These are phyloP conservation scores for Sebastolobus alascanus DNA, from an alignment of 2,797 vertebrate genomes.

Conservation along the genomic window DNA sequence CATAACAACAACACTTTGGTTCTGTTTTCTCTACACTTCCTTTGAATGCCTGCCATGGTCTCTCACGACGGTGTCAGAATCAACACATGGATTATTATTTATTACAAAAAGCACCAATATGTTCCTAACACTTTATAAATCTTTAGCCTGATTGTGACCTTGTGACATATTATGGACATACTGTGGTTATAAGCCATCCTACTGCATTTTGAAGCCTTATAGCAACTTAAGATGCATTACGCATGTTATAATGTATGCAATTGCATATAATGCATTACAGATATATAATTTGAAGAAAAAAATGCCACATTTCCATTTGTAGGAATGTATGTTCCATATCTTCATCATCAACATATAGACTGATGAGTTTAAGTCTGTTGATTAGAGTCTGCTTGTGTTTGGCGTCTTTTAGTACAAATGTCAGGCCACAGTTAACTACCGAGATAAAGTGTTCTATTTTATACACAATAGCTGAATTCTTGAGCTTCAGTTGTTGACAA, in stretches of 20 bases:
- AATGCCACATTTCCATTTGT: background rate
- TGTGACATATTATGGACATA: background rate
- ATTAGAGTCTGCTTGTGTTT: constrained; percentile 1
- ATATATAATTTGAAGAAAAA: constrained; percentile 6
- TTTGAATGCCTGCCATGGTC: constrained; percentile 48
- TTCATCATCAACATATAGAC: background rate
- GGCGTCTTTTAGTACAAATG: background rate
- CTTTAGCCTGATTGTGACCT: background rate
- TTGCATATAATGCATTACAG: background rate
- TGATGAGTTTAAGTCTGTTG: background rate
- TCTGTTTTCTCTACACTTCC: constrained; percentile 59
- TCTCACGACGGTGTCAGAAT: constrained; percentile 26
- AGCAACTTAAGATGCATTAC: background rate
- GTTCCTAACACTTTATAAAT: constrained; percentile 9
- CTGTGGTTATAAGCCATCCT: background rate
- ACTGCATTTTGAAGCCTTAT: background rate
- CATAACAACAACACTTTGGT: constrained; percentile 32
- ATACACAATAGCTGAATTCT: constrained; percentile 23
- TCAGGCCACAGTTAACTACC: background rate
- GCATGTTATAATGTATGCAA: background rate
- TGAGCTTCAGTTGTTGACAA: constrained; percentile 16
- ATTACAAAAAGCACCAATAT: constrained; percentile 43
- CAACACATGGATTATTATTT: constrained; percentile 48
- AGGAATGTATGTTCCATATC: background rate
- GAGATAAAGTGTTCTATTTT: constrained; percentile 9